Base-by-base conservation (phyloP, 2,797 vertebrate species). In the Danio aesculapii region DNA sequence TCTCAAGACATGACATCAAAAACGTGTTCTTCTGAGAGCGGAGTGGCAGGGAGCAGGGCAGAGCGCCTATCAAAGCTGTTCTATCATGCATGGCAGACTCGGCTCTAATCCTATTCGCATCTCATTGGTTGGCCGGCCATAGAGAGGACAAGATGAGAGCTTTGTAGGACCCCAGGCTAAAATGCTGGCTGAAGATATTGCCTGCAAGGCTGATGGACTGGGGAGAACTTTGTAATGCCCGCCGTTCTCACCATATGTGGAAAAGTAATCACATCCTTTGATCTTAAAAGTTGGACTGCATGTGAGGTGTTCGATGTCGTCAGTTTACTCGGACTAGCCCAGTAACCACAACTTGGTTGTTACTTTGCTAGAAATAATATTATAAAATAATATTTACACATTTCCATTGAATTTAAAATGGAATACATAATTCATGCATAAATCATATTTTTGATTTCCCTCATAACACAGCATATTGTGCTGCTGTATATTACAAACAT, bases 101-200 rank as follows among this genome's bases (percentile, higher is more conserved):
- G 8, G 55, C 82, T 81, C 77, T 85, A 87, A 88, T 84, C 84
- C 85, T 77, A 19, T 61, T 58, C 53, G 30, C 70, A 81, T 74
- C 70, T 81, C 61, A 81, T 74, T 81, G 61, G 70, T 73, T 74
- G 70, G 21, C 66, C 66, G 44, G 75, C 53, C 73, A 75, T 21
- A 72, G 81, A 61, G 74, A 21, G 43, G 52, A 70, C 77, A 80
- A 74, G 81, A 80, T 82, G 79, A 76, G 79, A 81, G 78, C 55
- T 81, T 74, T 77, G 74, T 47, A 68, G 30, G 50, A 63, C 57
- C 39, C 61, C 41, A 62, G 79, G 81, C 75, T 78, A 73, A 64
- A 75, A 62, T 41, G 49, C 75, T 72, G 69, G 73, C 75, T 67
- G 55, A 53, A 82, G 63, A 81, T 39, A 58, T 39, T 73, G 76